Percentiles rank a stretch among this genome's conserved stretches.
Conservation (phyloP, 2,797 vertebrate species). For the Triplophysa yarkandensis region DNA sequence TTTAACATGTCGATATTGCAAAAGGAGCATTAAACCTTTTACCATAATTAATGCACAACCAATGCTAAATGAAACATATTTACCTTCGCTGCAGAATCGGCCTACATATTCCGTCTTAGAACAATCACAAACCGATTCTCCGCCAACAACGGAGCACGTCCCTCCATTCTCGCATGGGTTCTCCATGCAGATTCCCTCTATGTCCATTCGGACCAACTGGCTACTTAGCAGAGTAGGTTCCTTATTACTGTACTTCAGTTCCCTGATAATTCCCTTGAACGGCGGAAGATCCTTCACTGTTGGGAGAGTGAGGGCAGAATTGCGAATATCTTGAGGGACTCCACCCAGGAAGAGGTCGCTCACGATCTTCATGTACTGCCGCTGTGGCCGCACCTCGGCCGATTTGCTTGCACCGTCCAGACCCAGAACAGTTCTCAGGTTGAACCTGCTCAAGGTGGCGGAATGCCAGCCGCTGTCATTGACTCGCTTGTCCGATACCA, state of each 20-base stretch:
- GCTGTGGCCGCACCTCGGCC: constrained; percentile 85
- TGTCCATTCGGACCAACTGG: constrained; percentile 85
- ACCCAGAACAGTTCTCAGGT: constrained; percentile 84
- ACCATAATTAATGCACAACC: not conserved
- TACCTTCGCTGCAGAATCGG: constrained; percentile 96
- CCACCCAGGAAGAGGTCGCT: constrained; percentile 96
- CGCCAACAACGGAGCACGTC: constrained; percentile 87
- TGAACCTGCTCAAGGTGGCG: constrained; percentile 86
- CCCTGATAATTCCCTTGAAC: constrained; percentile 89
- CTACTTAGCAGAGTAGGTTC: constrained; percentile 90
- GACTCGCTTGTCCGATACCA: constrained; percentile 83
- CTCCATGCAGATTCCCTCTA: constrained; percentile 88
- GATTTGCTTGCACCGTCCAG: constrained; percentile 87
- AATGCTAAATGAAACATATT: constrained; percentile 7
- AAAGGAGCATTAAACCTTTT: not conserved
- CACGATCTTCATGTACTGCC: constrained; percentile 94
- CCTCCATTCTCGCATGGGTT: constrained; percentile 96
- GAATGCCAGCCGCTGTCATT: constrained; percentile 92
- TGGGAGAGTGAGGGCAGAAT: constrained; percentile 88
- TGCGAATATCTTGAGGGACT: constrained; percentile 89
- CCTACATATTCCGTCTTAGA: constrained; percentile 91
- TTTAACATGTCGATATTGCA: not conserved
- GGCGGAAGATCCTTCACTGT: constrained; percentile 83
- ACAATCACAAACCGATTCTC: constrained; percentile 90
- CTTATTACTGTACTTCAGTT: constrained; percentile 91